Evolutionary conservation across 1,140 invertebrate species (phyloP).

Genomic region (Colletes gigas): DNA sequence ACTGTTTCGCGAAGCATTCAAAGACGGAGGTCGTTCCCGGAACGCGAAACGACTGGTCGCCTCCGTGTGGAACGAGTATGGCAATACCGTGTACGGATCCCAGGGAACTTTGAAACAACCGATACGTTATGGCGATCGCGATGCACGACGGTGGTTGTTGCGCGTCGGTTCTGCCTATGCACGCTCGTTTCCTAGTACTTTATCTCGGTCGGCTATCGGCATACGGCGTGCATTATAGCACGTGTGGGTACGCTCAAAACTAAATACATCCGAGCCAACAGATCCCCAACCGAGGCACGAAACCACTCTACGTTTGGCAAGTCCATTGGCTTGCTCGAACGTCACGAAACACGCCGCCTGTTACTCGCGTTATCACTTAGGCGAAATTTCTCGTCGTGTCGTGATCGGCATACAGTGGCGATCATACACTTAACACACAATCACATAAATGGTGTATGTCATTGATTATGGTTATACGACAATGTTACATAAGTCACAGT

Average conservation of each 20-base stretch:
- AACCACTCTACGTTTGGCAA: background rate
- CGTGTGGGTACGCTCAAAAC: conserved; percentile 39
- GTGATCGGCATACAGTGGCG: too few species aligned
- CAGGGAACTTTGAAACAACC: conserved; percentile 30
- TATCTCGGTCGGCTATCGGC: conserved; percentile 70
- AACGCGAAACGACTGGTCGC: background rate
- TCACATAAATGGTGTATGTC: too few species aligned
- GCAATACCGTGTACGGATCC: conserved; percentile 24
- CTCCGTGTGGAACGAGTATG: conserved; percentile 4
- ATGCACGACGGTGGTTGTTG: conserved; percentile 39
- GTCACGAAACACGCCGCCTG: background rate
- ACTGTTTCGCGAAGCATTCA: conserved; percentile 1
- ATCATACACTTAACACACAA: too few species aligned
- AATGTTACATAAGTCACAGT: too few species aligned
- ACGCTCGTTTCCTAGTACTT: conserved; percentile 72
- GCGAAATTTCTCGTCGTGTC: background rate
- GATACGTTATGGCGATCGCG: conserved; percentile 47
- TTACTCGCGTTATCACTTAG: conserved; percentile 12
- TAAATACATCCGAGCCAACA: background rate
- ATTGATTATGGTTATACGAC: too few species aligned
- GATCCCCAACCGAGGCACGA: background rate
- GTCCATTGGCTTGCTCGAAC: background rate
- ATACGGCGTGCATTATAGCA: conserved; percentile 41
- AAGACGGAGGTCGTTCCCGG: background rate
- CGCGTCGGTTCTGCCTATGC: conserved; percentile 25